Evolutionary conservation across 2,113 vertebrate genomes (phyloP).

Genomic region (Campylomormyrus tamandua): DNA sequence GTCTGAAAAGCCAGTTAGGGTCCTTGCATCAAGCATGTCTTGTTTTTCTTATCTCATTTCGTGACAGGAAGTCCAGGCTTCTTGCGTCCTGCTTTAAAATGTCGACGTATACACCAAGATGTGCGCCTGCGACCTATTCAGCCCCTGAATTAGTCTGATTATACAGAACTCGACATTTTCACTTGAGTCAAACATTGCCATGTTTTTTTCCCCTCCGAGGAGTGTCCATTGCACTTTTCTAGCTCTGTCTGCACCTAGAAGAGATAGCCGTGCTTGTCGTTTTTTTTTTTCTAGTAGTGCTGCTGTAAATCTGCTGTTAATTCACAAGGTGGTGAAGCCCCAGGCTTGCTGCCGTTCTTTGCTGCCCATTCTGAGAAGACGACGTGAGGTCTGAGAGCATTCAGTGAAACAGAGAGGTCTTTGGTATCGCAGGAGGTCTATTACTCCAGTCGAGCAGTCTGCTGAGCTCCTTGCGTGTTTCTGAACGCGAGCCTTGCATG

Average conservation of each 20-base stretch:
- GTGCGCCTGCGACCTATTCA: not conserved
- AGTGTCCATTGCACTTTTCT: not conserved
- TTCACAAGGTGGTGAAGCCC: not conserved
- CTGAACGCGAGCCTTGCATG: not conserved
- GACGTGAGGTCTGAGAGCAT: not conserved
- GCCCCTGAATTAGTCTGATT: not conserved
- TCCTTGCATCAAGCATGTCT: not conserved
- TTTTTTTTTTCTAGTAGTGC: not conserved
- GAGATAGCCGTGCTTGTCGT: not conserved
- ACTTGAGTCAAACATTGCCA: not conserved
- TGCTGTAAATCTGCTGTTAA: not conserved
- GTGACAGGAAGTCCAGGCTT: not conserved
- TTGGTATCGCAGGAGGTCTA: not conserved
- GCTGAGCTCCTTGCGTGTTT: not conserved
- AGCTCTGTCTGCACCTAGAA: not conserved
- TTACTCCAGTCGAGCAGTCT: not conserved
- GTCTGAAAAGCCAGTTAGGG: not conserved
- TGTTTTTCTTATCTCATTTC: not conserved
- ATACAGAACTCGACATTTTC: not conserved
- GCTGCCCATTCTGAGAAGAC: not conserved
- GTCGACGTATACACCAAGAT: not conserved
- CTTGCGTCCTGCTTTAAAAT: not conserved
- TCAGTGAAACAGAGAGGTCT: not conserved
- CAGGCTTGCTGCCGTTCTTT: not conserved
- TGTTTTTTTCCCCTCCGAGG: not conserved